Evolutionary conservation across 2,797 vertebrate species (phyloP), one percentile per base, ranked within the genome.

Genomic region (Sebastes jordani): DNA sequence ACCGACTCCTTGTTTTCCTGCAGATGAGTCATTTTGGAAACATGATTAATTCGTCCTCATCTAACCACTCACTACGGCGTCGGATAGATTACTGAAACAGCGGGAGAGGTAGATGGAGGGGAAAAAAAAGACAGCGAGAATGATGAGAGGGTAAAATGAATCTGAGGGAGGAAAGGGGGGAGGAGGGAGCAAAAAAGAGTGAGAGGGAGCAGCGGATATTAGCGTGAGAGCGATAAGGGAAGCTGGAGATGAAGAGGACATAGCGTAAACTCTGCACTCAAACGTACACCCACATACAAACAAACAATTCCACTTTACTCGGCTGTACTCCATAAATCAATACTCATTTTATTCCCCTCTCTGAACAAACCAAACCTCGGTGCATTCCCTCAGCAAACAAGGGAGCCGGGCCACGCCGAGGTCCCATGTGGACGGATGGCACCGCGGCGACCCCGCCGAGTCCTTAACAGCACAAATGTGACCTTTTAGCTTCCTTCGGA

Each of bases 1-100:
- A 42, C 83, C 29, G 52, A 76, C 76, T 87, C 75, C 59, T 63
- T 77, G 85, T 81, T 88, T n/a, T 76, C 18, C 5, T 34, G 78
- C 82, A 82, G 77, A 86, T 78, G 84, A 89, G 65, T 88, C 73
- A 83, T 78, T 90, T 87, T 76, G 46, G 68, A 73, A 81, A 74
- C 68, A 81, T 89, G 86, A 91, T 91, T 86, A 88, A 92, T 92
- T 86, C 79, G 74, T 81, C 70, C 71, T 85, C 83, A 75, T 87
- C 82, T 64, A 68, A 76, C 72, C 76, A 36, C 76, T 89, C 76
- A 18, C 77, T 30, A 71, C 2, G 38, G 61, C 73, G 38, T 76
- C 56, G 10, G 85, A 81, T 79, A 85, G 82, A 89, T 89, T 90
- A 90, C 86, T 30, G 56, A 60, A 90, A 86, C 92, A 86, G 88